Conservation (phyloP, 2,113 vertebrate genomes). For the Bufo gargarizans region DNA sequence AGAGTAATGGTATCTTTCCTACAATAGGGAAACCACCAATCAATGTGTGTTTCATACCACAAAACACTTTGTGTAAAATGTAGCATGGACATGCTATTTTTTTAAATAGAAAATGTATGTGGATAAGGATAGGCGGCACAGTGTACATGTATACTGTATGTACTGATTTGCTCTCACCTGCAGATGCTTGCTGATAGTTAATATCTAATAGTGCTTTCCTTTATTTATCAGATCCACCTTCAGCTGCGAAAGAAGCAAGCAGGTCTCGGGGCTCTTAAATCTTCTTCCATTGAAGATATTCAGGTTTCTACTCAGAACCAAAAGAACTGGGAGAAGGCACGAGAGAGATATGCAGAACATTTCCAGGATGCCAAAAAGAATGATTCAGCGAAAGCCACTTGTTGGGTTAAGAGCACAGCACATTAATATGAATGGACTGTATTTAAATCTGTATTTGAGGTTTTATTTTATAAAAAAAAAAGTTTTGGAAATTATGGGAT, state of each 20-base stretch:
- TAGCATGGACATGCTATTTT: too few relatives aligned
- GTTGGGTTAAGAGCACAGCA: constrained; percentile 72
- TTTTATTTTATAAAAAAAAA: constrained; percentile 14
- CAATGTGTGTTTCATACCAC: too few relatives aligned
- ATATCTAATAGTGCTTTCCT: not conserved
- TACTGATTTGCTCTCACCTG: too few relatives aligned
- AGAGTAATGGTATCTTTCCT: too few relatives aligned
- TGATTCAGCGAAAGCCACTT: constrained; percentile 62
- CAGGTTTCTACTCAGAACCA: constrained; percentile 80
- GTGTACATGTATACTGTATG: too few relatives aligned
- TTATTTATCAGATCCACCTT: constrained; percentile 80
- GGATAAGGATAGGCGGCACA: too few relatives aligned
- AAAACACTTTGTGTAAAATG: too few relatives aligned
- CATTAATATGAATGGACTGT: constrained; percentile 63
- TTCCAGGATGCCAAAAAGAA: constrained; percentile 76
- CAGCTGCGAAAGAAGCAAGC: constrained; percentile 84
- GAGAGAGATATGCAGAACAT: constrained; percentile 88
- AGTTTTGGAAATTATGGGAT: too few relatives aligned
- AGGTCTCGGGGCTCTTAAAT: constrained; percentile 81
- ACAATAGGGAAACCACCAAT: too few relatives aligned
- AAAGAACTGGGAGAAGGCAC: constrained; percentile 95
- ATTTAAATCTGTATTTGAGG: not conserved
- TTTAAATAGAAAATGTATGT: too few relatives aligned
- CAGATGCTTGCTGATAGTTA: too few relatives aligned
- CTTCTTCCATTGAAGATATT: constrained; percentile 78